Percentiles rank a stretch among this genome's conserved stretches.
phyloP scores from a whole-genome alignment of 2,888 invertebrate species.

The Platycheirus albimanus region DNA sequence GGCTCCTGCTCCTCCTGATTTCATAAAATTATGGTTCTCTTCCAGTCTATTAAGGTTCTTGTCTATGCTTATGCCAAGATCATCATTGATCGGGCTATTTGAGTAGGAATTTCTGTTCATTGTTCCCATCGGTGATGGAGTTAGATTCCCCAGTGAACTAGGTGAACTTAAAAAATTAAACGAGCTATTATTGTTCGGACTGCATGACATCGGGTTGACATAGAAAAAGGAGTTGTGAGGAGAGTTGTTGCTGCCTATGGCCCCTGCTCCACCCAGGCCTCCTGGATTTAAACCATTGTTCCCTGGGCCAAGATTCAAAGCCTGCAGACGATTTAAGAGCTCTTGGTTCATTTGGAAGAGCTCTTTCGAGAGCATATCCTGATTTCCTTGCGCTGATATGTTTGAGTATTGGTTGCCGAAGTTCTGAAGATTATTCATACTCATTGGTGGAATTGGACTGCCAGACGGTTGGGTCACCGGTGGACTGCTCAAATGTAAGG shows the following conservation, averaged over 20 bases:
- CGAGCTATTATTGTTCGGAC: conserved; percentile 78
- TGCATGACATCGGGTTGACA: conserved; percentile 82
- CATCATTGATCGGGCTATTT: conserved; percentile 80
- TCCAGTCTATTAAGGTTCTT: conserved; percentile 83
- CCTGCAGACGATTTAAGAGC: conserved; percentile 81
- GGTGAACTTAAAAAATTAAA: conserved; percentile 80
- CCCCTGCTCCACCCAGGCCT: conserved; percentile 72
- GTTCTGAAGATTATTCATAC: conserved; percentile 80
- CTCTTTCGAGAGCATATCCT: conserved; percentile 81
- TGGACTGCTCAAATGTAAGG: conserved; percentile 78
- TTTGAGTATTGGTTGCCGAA: conserved; percentile 81
- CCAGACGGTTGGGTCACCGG: conserved; percentile 78
- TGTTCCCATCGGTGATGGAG: conserved; percentile 81
- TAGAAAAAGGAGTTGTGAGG: conserved; percentile 82
- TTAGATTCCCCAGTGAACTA: conserved; percentile 78
- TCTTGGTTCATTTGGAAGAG: conserved; percentile 83
- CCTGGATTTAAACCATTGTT: conserved; percentile 47
- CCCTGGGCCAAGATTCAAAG: conserved; percentile 79
- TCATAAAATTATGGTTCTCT: conserved; percentile 86
- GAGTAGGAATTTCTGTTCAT: conserved; percentile 81
- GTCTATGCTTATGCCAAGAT: conserved; percentile 80
- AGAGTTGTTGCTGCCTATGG: conserved; percentile 76
- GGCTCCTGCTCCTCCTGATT: conserved; percentile 86
- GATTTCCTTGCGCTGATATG: conserved; percentile 77
- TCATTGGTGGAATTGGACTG: conserved; percentile 80